Base-by-base conservation (phyloP, 2,888 invertebrate species). In the Ophraella communa region DNA sequence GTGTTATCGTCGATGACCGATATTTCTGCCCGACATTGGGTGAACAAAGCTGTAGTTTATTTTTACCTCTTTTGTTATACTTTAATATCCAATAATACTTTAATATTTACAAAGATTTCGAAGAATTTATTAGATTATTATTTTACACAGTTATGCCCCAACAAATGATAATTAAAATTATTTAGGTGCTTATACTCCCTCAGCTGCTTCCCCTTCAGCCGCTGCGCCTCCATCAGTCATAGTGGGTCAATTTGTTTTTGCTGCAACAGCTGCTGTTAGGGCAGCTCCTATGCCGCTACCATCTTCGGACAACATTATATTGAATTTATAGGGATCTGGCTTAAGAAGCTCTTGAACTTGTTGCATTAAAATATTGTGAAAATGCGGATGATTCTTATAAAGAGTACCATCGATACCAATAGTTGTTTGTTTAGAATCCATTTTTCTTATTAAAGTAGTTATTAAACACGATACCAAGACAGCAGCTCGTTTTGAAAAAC, bases 321-420 rank as follows among this genome's bases (percentile, higher is more conserved):
- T 92, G 80, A 95, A 96, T 89, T 94, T 87, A 8, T 87, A 86
- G 45, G 75, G 70, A 73, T 62, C 68, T 11, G 73, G 71, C 45
- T 69, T 62, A 14, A 65, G 30, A 17, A 73, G 17, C 42, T 71
- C 68, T 30, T 56, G 61, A 52, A 73, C 67, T 58, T 73, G 71
- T 27, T 65, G 65, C 56, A 68, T 66, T 65, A 71, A 68, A 24
- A 67, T 20, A 27, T 69, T 62, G 44, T 71, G 85, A 88, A 98
- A 98, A 84, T 94, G 93, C 4, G 98, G 98, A 83, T 98, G 98
- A 87, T 93, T 97, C 76, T 98, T 90, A 85, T 97, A 98, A 14
- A 98, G 94, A 66, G 96, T 96, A 69, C 98, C 98, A 83, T 98
- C 98, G 76, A 98, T 94, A 70, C 96, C 98, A 59, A 98, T 93